Evolutionary conservation across 2,113 vertebrate genomes (phyloP), one percentile per base, ranked within the genome.

Genomic region (Pavo muticus): DNA sequence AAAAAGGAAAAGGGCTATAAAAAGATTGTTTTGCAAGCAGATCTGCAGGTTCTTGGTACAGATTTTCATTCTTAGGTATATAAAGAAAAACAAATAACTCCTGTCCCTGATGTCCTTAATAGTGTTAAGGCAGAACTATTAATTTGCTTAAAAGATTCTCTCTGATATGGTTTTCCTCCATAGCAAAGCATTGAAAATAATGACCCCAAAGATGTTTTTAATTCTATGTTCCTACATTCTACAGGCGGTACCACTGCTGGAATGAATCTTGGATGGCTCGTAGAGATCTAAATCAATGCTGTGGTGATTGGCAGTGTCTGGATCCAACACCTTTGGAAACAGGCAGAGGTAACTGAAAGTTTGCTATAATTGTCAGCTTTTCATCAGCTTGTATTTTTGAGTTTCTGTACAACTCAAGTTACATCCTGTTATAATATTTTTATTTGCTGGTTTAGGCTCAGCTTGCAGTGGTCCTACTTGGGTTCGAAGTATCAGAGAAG

Each of bases 401-500:
- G 7, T 42, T 77, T 85, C 8, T 45, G 30, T 65, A 9, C 12
- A 48, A 69, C 7, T 75, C 9, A 21, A 18, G 27, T 68, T 75
- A 29, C 1, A 2, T n/a, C 12, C 19, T 35, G 2, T n/a, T 65
- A 13, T 8, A 84, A 92, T 2, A 52, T 79, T 54, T 54, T 92
- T 91, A 18, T 75, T 76, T 70, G 45, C 30, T 27, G 35, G 1
- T 25, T 74, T 88, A 97, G 97, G 97, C 74, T 91, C 88, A 90
- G 29, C 94, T 84, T 97, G 94, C 88, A 96, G 94, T 1, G 97
- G 96, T 39, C 96, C 97, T 56, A 97, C 96, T 5, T 97, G 93
- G 94, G 94, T 97, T 91, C 95, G 96, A 95, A 97, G 95, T 79
- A 95, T 97, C 90, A 95, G 87, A 86, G 95, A 97, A 91, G 96